Base-by-base conservation (phyloP, 2,888 invertebrate species). In the Rugalucina vietnamica region DNA sequence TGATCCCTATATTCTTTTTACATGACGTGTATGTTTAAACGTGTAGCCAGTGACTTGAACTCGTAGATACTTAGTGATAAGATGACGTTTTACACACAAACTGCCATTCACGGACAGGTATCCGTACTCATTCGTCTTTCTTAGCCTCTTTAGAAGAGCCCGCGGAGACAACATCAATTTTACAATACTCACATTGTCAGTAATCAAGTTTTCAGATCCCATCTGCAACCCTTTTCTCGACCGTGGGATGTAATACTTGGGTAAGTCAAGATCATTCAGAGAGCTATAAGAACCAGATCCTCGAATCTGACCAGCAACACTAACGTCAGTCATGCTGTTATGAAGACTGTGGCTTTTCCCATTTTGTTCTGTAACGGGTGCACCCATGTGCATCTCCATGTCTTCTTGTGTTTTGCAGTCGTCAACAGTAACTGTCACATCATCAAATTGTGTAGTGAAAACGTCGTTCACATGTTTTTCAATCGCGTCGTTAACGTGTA, bases 171-270 rank as follows among this genome's bases (percentile, higher is more conserved):
- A 70, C n/a, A 18, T 29, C 10, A 70, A 37, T 39, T 27, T 50
- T 39, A 14, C 3, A 32, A 2, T 36, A 85, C 87, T 85, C 76
- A 87, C 87, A 29, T 78, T 76, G 60, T 87, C 75, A 21, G 87
- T 87, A 4, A 87, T 87, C 32, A 79, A 81, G 29, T 80, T 82
- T 27, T 87, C 87, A 1, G 87, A 87, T 32, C 87, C 87, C 18
- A 87, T 82, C 54, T 87, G 75, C 2, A 69, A 71, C 5, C 78
- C 72, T 76, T 74, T 77, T 32, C 74, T 49, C 1, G 87, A 85
- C 32, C 76, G 43, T 2, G 81, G 82, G 18, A 29, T 60, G 18
- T 43, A 43, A 29, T 60, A 60, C 18, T 60, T 60, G 8, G 60
- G 60, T 60, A 60, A 8, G 8, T 60, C 60, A 24, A 60, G 60